Percentiles rank a stretch among this genome's conserved stretches.
Conservation (phyloP, 2,113 vertebrate species). For the Rousettus leschenaultii region DNA sequence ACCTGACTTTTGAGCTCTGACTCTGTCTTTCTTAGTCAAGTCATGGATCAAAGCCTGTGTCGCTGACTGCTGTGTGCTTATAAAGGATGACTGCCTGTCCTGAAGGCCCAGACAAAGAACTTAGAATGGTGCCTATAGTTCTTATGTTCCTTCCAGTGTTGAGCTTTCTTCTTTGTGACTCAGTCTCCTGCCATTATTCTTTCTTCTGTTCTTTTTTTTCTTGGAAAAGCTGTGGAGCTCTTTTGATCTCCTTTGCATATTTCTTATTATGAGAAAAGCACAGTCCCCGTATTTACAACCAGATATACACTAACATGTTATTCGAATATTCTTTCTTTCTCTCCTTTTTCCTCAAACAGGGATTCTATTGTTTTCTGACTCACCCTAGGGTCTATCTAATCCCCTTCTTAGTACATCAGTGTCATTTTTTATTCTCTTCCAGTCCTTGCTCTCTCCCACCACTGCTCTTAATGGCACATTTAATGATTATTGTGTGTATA, state of each 20-base stretch:
- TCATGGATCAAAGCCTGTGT: not conserved
- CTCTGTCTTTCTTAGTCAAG: not conserved
- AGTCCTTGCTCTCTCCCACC: not conserved
- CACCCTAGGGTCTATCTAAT: not conserved
- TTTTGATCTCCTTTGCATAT: not conserved
- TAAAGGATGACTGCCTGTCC: not conserved
- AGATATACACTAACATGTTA: not conserved
- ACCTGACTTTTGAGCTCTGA: not conserved
- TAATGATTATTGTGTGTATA: not conserved
- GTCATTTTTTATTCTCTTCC: not conserved
- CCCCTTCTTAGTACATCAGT: not conserved
- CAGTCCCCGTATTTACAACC: not conserved
- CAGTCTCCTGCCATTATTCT: not conserved
- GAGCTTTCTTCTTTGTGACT: not conserved
- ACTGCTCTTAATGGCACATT: not conserved
- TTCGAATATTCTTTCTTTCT: not conserved
- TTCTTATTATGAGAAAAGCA: not conserved
- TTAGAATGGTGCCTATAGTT: fast-evolving
- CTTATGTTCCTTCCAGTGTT: fast-evolving
- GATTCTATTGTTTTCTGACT: not conserved
- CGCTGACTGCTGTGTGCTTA: not conserved
- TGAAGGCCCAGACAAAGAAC: not conserved
- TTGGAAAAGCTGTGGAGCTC: not conserved
- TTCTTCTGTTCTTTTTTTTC: not conserved
- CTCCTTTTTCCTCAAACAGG: not conserved